These are phyloP conservation scores for Muschampia plurimacula DNA, from an alignment of 2,888 invertebrate genomes.

Conservation along the genomic window DNA sequence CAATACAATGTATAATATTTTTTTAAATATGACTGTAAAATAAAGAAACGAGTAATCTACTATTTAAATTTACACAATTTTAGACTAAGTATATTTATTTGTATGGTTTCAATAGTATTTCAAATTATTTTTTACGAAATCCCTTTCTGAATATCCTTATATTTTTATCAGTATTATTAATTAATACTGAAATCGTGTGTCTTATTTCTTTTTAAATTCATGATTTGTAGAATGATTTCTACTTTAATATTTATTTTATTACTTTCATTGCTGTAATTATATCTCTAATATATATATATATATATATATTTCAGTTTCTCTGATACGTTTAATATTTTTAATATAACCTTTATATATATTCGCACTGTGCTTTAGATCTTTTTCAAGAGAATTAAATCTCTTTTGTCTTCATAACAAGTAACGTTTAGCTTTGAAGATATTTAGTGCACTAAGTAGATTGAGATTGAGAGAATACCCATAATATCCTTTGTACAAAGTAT, in stretches of 20 bases:
- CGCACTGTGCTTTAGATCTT: slow-evolving; percentile 24
- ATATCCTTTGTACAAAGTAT: slow-evolving; percentile 38
- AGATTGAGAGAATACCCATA: slow-evolving; percentile 45
- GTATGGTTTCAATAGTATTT: background rate
- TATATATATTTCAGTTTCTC: background rate
- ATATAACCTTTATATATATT: background rate
- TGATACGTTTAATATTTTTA: background rate
- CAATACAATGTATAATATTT: too few relatives aligned
- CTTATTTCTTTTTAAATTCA: background rate
- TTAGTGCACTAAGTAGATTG: slow-evolving; percentile 71
- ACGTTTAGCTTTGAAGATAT: slow-evolving; percentile 40
- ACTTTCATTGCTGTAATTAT: background rate
- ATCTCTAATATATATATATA: too few relatives aligned
- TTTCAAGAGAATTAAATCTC: background rate
- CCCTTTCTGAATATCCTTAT: slow-evolving; percentile 1
- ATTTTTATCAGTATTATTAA: background rate
- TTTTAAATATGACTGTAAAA: background rate
- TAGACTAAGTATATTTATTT: background rate
- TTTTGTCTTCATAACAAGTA: slow-evolving; percentile 3
- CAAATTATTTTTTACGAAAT: background rate
- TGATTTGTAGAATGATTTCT: background rate
- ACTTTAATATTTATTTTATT: background rate
- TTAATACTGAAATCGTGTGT: background rate
- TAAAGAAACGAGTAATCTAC: too few relatives aligned
- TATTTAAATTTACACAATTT: background rate